phyloP scores from a whole-genome alignment of 2,888 invertebrate genomes.

The Pollenia labialis region DNA sequence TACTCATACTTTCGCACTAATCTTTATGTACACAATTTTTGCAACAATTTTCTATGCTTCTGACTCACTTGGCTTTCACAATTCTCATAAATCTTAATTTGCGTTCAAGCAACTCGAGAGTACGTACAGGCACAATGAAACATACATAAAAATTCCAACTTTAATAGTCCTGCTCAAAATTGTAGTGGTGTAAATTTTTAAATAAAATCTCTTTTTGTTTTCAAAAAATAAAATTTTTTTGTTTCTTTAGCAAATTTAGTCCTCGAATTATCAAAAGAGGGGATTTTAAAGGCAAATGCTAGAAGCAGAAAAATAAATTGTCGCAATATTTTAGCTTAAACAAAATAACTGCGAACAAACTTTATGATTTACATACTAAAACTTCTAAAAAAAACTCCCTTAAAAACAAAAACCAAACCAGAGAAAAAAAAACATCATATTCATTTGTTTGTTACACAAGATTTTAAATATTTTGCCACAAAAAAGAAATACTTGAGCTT shows the following conservation, averaged over 20 bases:
- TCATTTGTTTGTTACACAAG: slow-evolving; percentile 40
- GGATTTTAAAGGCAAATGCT: slow-evolving; percentile 19
- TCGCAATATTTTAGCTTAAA: not conserved
- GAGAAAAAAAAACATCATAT: slow-evolving; percentile 38
- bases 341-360: slow-evolving; percentile 56
- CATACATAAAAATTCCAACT: not conserved
- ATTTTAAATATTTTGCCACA: not conserved
- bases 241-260: slow-evolving; percentile 24
- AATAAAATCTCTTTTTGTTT: slow-evolving; percentile 20
- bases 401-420: not conserved
- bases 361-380: slow-evolving; percentile 15
- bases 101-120: slow-evolving; percentile 47
- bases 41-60: slow-evolving; percentile 63
- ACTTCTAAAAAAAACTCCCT: not conserved
- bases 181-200: not conserved
- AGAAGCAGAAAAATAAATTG: not conserved
- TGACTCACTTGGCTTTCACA: slow-evolving; percentile 66
- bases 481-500: slow-evolving; percentile 24
- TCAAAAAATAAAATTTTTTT: slow-evolving; percentile 57
- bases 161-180: slow-evolving; percentile 22
- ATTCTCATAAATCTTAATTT: slow-evolving; percentile 74
- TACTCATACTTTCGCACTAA: not conserved
- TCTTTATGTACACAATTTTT: slow-evolving; percentile 4
- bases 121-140: not conserved
- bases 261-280: slow-evolving; percentile 12